Evolutionary conservation across 2,888 invertebrate species (phyloP).

Genomic region (Anticlea derivata): DNA sequence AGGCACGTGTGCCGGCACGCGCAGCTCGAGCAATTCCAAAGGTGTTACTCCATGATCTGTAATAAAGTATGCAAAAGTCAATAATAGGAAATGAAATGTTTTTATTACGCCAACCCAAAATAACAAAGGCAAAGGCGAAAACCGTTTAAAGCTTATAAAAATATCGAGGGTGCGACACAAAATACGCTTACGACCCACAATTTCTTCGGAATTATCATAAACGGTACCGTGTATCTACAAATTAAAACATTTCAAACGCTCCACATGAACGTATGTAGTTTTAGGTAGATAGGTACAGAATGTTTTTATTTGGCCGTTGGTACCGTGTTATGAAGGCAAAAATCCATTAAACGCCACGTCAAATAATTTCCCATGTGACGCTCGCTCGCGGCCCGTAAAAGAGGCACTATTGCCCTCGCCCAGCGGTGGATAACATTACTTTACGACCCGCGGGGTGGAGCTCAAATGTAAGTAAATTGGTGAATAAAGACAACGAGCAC

Average conservation of each 20-base stretch:
- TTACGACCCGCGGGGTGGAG: constrained; percentile 77
- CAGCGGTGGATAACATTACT: constrained; percentile 81
- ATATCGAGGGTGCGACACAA: constrained; percentile 31
- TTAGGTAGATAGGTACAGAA: constrained; percentile 47
- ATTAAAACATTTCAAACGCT: constrained; percentile 41
- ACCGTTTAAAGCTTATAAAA: constrained; percentile 36
- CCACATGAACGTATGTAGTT: constrained; percentile 47
- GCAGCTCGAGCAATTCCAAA: constrained; percentile 89
- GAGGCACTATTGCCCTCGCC: constrained; percentile 82
- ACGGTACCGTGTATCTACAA: constrained; percentile 27
- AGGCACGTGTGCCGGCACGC: constrained; percentile 92
- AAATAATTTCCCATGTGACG: constrained; percentile 84
- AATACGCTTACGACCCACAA: constrained; percentile 30
- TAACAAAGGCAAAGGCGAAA: constrained; percentile 34
- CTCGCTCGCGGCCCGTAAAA: constrained; percentile 82
- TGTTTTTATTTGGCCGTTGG: constrained; percentile 77
- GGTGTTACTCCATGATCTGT: constrained; percentile 66
- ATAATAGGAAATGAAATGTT: constrained; percentile 22
- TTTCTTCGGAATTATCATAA: constrained; percentile 28
- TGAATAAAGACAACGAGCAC: constrained; percentile 76
- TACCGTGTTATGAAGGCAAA: constrained; percentile 83
- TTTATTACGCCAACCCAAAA: constrained; percentile 25
- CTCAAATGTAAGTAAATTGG: constrained; percentile 81
- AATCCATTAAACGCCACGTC: constrained; percentile 84
- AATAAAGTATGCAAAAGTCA: constrained; percentile 18